Conservation (phyloP, 2,113 vertebrate genomes). For the Esox niger region DNA sequence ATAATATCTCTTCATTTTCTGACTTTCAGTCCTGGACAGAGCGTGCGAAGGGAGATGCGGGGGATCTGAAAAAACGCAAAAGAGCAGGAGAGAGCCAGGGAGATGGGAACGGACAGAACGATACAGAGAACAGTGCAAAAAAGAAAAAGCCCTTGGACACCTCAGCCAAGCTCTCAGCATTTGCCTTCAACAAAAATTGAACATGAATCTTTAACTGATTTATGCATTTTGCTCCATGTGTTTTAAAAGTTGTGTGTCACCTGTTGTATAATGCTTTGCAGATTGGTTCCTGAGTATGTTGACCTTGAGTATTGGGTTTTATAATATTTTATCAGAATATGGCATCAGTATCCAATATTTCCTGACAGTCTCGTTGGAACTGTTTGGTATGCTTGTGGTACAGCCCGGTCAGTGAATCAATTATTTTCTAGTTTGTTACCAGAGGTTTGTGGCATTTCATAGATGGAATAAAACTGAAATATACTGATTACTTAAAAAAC, state of each 20-base stretch:
- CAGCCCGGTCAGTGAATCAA: too few relatives aligned
- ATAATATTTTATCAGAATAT: neutral
- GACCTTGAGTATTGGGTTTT: neutral
- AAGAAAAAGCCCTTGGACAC: constrained; percentile 75
- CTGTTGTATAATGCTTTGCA: neutral
- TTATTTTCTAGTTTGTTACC: neutral
- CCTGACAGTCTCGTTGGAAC: too few relatives aligned
- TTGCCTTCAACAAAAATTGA: constrained; percentile 85
- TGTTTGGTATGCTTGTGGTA: too few relatives aligned
- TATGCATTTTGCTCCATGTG: neutral
- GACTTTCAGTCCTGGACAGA: constrained; percentile 80
- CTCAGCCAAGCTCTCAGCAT: constrained; percentile 80
- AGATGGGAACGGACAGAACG: constrained; percentile 12
- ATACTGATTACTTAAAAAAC: neutral
- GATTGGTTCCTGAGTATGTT: neutral
- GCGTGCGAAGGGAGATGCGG: constrained; percentile 75
- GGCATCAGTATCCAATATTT: neutral
- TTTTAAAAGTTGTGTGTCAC: neutral
- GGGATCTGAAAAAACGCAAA: constrained; percentile 84
- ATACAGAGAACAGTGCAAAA: constrained; percentile 69
- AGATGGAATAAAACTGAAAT: neutral
- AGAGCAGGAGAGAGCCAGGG: constrained; percentile 33
- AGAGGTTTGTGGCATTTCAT: neutral
- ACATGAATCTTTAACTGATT: neutral
- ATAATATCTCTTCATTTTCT: neutral